phyloP scores from a whole-genome alignment of 2,888 invertebrate species.

The Incurvaria masculella region DNA sequence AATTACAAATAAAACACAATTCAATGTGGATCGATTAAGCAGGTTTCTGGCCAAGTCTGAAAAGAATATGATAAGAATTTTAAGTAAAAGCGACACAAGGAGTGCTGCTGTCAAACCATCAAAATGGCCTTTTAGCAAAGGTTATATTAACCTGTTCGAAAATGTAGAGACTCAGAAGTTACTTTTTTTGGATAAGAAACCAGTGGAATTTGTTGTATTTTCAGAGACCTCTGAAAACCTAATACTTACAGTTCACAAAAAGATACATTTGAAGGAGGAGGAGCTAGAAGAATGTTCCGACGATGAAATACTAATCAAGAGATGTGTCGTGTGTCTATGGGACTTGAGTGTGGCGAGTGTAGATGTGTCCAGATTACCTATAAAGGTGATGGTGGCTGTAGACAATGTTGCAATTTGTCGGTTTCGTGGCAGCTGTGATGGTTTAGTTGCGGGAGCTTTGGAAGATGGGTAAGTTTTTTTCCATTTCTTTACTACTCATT shows the following conservation, averaged over 20 bases:
- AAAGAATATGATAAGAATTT: slow-evolving; percentile 28
- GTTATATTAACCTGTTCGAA: slow-evolving; percentile 26
- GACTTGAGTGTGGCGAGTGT: slow-evolving; percentile 32
- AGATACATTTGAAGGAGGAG: slow-evolving; percentile 14
- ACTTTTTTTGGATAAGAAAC: slow-evolving; percentile 25
- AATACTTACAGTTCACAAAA: slow-evolving; percentile 34
- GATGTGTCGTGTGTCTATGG: slow-evolving; percentile 38
- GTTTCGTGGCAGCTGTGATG: slow-evolving; percentile 33
- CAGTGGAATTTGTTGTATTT: slow-evolving; percentile 27
- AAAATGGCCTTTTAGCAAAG: slow-evolving; percentile 37
- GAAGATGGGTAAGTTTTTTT: slow-evolving; percentile 34
- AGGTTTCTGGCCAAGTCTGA: slow-evolving; percentile 38
- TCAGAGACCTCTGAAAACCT: slow-evolving; percentile 34
- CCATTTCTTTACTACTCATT: no score
- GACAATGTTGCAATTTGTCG: slow-evolving; percentile 32
- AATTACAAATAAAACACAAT: slow-evolving; percentile 31
- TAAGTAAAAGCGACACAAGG: slow-evolving; percentile 27
- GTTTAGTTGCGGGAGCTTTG: slow-evolving; percentile 38
- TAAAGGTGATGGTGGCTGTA: slow-evolving; percentile 26
- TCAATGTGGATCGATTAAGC: slow-evolving; percentile 25
- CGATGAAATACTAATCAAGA: slow-evolving; percentile 14
- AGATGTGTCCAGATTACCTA: slow-evolving; percentile 30
- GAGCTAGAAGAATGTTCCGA: slow-evolving; percentile 7
- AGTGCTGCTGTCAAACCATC: slow-evolving; percentile 25
- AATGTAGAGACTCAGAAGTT: slow-evolving; percentile 22